Evolutionary conservation across 1,140 invertebrate genomes (phyloP), one percentile per base, ranked within the genome.

Genomic region (Reticulitermes speratus): DNA sequence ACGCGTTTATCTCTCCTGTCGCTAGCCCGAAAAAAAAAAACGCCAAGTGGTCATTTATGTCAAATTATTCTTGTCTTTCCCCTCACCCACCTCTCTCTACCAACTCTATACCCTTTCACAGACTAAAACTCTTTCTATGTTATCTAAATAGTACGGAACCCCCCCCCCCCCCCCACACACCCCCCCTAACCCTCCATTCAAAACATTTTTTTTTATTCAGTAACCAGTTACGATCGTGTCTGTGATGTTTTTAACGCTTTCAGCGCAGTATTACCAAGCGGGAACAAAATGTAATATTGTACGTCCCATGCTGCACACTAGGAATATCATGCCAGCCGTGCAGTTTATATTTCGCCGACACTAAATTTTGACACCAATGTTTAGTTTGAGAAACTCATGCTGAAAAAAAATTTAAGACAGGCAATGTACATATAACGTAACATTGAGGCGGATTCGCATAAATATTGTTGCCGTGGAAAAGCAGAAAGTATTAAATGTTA

Each of bases 1-100:
- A 9, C 65, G 12, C 25, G 30, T 75, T 75, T 75, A 75, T 75
- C 65, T 75, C 65, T 75, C 25, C 65, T 75, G 65, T 75, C 65
- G 65, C 59, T 65, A 65, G 59, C 12, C 19, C 16, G 38, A 5
- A 9, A 7, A 7, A 16, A 65, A 65, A 65, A 65, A 65, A 65
- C 59, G 59, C 65, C 65, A 75, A n/a, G 25, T 75, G 65, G 65
- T 75, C 65, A 75, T 75, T 75, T 75, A 75, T 25, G 65, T 75
- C 65, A 75, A 75, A 75, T 75, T 75, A 75, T 75, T 75, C 65
- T 75, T 75, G 65, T 75, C 65, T 75, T 75, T 16, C 65, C 65
- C 65, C 65, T 38, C 38, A 3, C 65, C 25, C 25, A 8, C 65
- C 65, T 25, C 65, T 9, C 65, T 3, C 65, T 75, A 75, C 65